phyloP scores from a whole-genome alignment of 2,888 invertebrate genomes.

The Phaedon cochleariae region DNA sequence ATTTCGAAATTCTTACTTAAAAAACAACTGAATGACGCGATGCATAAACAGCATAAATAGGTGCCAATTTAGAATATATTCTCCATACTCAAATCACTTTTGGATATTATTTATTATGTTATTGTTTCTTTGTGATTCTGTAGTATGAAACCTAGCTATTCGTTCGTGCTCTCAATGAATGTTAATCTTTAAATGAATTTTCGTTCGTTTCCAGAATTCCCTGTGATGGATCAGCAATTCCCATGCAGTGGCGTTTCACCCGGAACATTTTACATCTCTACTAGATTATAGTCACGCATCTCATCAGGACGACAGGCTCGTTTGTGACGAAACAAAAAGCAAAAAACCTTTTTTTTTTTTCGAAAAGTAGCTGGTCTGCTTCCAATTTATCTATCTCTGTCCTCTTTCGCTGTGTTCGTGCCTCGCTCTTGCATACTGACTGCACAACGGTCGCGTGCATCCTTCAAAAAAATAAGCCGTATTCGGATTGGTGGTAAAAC shows the following conservation, averaged over 20 bases:
- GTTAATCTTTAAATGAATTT: too few species aligned
- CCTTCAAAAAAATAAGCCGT: too few species aligned
- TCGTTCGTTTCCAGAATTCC: slow-evolving; percentile 50
- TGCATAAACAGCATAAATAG: too few species aligned
- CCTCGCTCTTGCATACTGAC: slow-evolving; percentile 57
- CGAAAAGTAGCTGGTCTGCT: slow-evolving; percentile 64
- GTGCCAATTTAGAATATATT: too few species aligned
- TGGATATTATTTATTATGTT: too few species aligned
- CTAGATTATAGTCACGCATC: slow-evolving; percentile 49
- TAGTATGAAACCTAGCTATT: too few species aligned
- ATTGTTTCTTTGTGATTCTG: too few species aligned
- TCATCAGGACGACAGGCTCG: slow-evolving; percentile 62
- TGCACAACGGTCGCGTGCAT: slow-evolving; percentile 18
- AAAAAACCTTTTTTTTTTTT: slow-evolving; percentile 41
- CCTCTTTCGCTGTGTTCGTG: slow-evolving; percentile 53
- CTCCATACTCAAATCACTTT: too few species aligned
- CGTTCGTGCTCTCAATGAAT: too few species aligned
- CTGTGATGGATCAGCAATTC: slow-evolving; percentile 50
- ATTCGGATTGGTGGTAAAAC: background rate
- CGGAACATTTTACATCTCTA: slow-evolving; percentile 58
- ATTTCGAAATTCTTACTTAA: too few species aligned
- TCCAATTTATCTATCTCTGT: slow-evolving; percentile 44
- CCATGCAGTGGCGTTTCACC: slow-evolving; percentile 55
- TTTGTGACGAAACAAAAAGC: slow-evolving; percentile 46
- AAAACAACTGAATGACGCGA: too few species aligned